Evolutionary conservation across 2,888 invertebrate genomes (phyloP), one percentile per base, ranked within the genome.

Genomic region (Erebia palarica): DNA sequence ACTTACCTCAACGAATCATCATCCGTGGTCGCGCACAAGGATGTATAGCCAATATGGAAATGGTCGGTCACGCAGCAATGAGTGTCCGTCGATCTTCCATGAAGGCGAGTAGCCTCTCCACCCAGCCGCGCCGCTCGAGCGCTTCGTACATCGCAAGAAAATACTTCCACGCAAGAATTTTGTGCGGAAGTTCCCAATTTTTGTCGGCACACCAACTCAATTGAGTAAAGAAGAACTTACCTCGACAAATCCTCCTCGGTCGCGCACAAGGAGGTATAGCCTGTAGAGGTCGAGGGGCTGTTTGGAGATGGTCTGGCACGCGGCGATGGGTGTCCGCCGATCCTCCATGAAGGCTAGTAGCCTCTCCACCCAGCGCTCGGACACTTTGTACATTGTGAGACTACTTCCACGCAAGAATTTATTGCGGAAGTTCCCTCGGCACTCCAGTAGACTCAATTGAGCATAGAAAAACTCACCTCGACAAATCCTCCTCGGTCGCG

Each of bases 271-370:
- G 93, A 97, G 95, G 94, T 99, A 99, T 84, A 99, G 96, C 86
- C 97, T 95, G 95, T 98, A 99, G 87, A 99, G 96, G 95, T 99
- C 99, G 84, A 99, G 96, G 87, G 98, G 98, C 94, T 99, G 98
- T 95, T 99, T 99, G 94, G 97, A 97, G 94, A 99, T 99, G 87
- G 98, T 98, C 80, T 99, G 99, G 94, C 98, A 98, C 84, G 98
- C 97, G 79, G 98, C 97, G 84, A 99, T 98, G 75, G 99, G 98
- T 84, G 98, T 97, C n/a, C n/a, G n/a, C n/a, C n/a, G n/a, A n/a
- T n/a, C n/a, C n/a, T n/a, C n/a, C n/a, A n/a, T n/a, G n/a, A n/a
- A n/a, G n/a, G n/a, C n/a, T n/a, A n/a, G n/a, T n/a, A n/a, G n/a
- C n/a, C n/a, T n/a, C n/a, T n/a, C n/a, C n/a, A n/a, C n/a, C n/a